Percentiles rank a stretch among this genome's conserved stretches.
phyloP scores from a whole-genome alignment of 1,140 invertebrate species.

The Musca vetustissima region DNA sequence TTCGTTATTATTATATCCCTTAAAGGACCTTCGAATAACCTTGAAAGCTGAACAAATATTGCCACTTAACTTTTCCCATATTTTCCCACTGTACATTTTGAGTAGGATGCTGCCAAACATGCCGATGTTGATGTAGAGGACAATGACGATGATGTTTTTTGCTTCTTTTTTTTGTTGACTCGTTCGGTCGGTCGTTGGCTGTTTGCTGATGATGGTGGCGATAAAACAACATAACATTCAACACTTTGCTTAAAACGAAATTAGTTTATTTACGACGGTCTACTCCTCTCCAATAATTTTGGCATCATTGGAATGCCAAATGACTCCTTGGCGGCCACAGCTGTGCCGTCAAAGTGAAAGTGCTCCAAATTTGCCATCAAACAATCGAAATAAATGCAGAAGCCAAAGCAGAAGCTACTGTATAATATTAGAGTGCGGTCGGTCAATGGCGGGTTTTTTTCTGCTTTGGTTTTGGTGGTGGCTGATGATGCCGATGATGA shows the following conservation, averaged over 20 bases:
- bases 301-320: conserved; percentile 6
- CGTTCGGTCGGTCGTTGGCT: neutral
- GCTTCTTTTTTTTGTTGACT: too few relatives aligned
- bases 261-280: conserved; percentile 6
- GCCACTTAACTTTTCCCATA: too few relatives aligned
- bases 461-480: too few relatives aligned
- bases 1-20: too few relatives aligned
- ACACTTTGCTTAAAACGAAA: conserved; percentile 2
- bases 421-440: neutral
- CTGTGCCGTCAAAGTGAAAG: conserved; percentile 11
- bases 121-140: neutral
- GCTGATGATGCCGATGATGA: neutral
- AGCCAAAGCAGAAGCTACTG: neutral
- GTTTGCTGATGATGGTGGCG: conserved; percentile 1
- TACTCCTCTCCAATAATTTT: conserved; percentile 18
- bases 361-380: conserved; percentile 7
- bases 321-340: neutral
- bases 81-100: neutral
- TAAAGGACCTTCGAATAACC: too few relatives aligned
- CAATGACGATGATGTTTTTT: neutral
- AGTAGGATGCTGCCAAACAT: neutral
- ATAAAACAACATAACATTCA: conserved; percentile 18
- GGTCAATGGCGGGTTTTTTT: neutral
- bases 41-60: too few relatives aligned
- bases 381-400: neutral